Conservation (phyloP, 2,113 vertebrate species). For the Sinocyclocheilus maitianheensis region DNA sequence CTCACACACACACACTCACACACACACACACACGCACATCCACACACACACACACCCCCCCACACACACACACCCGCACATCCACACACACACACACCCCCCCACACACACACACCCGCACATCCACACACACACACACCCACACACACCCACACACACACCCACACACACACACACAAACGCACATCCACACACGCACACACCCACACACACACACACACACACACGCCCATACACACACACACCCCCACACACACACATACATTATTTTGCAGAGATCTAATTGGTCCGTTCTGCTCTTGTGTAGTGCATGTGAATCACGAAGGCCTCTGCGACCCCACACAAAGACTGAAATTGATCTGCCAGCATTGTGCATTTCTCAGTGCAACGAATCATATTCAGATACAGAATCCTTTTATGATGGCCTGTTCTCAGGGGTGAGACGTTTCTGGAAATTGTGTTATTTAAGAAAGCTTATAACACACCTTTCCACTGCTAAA, state of each 20-base stretch:
- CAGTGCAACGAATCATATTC: neutral
- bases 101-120: no score
- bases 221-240: no score
- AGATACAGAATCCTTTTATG: neutral
- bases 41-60: no score
- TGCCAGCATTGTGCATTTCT: neutral
- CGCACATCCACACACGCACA: no score
- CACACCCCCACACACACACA: no score
- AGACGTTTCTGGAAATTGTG: neutral
- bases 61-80: no score
- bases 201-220: no score
- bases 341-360: neutral
- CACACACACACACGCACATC: no score
- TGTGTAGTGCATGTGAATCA: neutral
- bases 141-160: neutral
- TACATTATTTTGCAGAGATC: neutral
- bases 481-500: neutral
- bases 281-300: neutral
- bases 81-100: no score
- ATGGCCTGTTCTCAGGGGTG: neutral
- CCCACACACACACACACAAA: neutral
- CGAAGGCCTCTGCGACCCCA: neutral
- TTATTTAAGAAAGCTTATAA: neutral
- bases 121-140: no score
- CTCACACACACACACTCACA: no score